phyloP scores from a whole-genome alignment of 2,888 invertebrate genomes.

The Diarsia dahlii region DNA sequence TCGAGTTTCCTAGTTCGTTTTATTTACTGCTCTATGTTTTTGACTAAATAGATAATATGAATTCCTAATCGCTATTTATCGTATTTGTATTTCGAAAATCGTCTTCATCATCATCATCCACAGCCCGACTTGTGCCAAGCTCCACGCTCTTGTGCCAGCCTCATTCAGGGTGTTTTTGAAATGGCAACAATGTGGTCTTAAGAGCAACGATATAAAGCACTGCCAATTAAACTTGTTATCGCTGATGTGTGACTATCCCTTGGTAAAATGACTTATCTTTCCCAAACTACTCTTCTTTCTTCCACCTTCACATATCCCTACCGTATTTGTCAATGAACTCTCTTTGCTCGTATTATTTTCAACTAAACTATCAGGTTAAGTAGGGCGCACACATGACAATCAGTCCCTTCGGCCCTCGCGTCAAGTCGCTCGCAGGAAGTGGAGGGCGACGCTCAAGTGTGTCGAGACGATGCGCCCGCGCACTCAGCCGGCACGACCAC shows the following conservation, averaged over 20 bases:
- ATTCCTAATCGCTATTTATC: not conserved
- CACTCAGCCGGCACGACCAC: slow-evolving; percentile 56
- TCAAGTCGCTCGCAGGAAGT: slow-evolving; percentile 49
- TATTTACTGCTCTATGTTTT: not conserved
- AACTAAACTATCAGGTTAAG: slow-evolving; percentile 60
- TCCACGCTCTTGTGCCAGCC: no score
- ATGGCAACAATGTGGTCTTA: not conserved
- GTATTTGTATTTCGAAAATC: not conserved
- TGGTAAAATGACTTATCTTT: not conserved
- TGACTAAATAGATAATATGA: not conserved
- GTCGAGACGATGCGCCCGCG: slow-evolving; percentile 52
- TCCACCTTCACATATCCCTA: not conserved
- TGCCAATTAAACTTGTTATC: no score
- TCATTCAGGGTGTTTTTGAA: no score
- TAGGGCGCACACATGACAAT: slow-evolving; percentile 60
- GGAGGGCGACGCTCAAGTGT: slow-evolving; percentile 66
- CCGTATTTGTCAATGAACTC: not conserved
- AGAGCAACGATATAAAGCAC: not conserved
- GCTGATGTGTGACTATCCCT: not conserved
- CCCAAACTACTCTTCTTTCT: not conserved
- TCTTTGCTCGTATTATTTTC: slow-evolving; percentile 28
- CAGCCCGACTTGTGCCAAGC: no score
- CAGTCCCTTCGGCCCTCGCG: slow-evolving; percentile 59
- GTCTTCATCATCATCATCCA: no score
- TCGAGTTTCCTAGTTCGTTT: not conserved